Percentiles rank a stretch among this genome's conserved stretches.
These are phyloP conservation scores for Ibidorhyncha struthersii DNA, from an alignment of 2,113 vertebrate genomes.

Conservation along the genomic window DNA sequence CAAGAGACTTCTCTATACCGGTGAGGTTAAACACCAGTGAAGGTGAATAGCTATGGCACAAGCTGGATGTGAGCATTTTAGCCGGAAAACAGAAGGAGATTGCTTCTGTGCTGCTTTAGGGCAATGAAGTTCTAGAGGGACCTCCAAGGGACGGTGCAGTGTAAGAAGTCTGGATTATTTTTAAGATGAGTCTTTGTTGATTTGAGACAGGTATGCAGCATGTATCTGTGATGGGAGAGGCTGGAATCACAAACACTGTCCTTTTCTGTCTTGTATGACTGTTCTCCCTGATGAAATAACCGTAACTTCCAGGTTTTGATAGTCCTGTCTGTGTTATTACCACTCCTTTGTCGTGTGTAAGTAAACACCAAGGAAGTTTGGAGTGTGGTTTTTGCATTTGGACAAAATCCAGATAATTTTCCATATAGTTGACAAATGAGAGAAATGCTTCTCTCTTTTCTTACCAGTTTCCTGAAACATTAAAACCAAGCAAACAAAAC, in stretches of 20 bases:
- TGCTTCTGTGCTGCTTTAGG: background rate
- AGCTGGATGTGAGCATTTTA: background rate
- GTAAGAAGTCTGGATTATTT: background rate
- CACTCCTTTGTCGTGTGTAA: background rate
- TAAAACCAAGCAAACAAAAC: background rate
- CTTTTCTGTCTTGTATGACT: background rate
- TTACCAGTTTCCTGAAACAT: background rate
- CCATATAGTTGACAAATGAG: background rate
- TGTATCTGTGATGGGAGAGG: background rate
- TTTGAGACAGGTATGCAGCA: background rate
- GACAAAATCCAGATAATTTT: background rate
- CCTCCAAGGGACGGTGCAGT: background rate
- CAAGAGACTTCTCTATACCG: background rate
- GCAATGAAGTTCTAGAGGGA: background rate
- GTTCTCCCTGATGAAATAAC: background rate
- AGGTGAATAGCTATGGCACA: background rate
- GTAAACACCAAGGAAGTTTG: background rate
- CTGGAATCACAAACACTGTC: background rate
- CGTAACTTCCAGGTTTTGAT: background rate
- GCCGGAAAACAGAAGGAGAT: background rate
- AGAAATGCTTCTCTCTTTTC: background rate
- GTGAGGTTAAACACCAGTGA: background rate
- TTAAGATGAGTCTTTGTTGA: background rate
- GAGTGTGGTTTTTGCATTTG: background rate
- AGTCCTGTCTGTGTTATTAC: background rate